Base-by-base conservation (phyloP, 2,888 invertebrate species). In the Scaeva pyrastri region DNA sequence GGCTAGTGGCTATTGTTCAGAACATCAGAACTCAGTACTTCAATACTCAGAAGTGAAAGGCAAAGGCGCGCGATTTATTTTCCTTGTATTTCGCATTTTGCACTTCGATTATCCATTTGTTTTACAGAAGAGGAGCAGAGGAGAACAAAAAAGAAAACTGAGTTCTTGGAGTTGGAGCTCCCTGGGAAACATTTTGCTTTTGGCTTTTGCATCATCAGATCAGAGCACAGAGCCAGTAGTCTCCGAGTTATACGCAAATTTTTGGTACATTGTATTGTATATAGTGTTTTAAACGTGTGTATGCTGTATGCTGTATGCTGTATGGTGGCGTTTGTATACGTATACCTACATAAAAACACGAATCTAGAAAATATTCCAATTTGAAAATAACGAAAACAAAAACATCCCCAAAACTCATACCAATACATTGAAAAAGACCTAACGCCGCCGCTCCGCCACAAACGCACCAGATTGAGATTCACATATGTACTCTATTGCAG, bases 331-430 rank as follows among this genome's bases (percentile, higher is more conserved):
- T 19, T 62, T 76, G 41, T 66, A 48, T 19, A 16, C 8, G 75
- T 76, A 64, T 70, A 74, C 56, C 55, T 85, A 60, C 14, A 43
- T 39, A 79, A 71, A 66, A 36, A 36, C 16, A 58, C 58, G 31
- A 58, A 36, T 11, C 62, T 48, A 70, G 71, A 79, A 79, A 80
- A 79, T 81, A 72, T 81, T 80, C 68, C 85, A 80, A 85, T 81
- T 81, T 41, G 81, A 76, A 45, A 78, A 43, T n/a, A 56, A 62
- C 41, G 60, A 66, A 58, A 70, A 70, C 41, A 64, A 76, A 70
- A 77, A 36, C 78, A 84, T 72, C 84, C 84, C 84, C 80, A 84
- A 84, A 82, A 80, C 68, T 60, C 78, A 78, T 71, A 85, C 85
- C 52, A 81, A 23, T 60, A 73, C 58, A 85, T 31, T 39, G 58